phyloP scores from a whole-genome alignment of 2,113 vertebrate genomes.

The Junco hyemalis region DNA sequence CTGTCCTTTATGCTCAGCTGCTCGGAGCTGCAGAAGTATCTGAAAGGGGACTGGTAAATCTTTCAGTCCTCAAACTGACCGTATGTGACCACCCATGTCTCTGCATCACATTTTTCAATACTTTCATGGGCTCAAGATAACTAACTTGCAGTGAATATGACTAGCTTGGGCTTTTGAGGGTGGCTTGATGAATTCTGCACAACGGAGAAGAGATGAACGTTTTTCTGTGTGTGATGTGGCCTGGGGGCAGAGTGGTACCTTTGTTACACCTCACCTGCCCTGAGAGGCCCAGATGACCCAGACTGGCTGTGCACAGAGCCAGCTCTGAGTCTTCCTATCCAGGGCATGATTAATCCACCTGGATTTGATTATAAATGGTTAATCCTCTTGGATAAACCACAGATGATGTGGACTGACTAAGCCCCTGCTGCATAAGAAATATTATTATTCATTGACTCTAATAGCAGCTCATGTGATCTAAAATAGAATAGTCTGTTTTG shows the following conservation, averaged over 20 bases:
- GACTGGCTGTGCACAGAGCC: neutral
- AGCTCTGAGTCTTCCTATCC: neutral
- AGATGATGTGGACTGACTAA: slow-evolving; percentile 19
- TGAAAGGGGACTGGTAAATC: neutral
- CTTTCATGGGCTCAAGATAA: neutral
- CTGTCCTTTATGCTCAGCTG: neutral
- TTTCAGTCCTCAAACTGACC: neutral
- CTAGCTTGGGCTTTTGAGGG: neutral
- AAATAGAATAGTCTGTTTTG: slow-evolving; percentile 15
- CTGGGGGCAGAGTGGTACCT: neutral
- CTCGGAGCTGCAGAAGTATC: neutral
- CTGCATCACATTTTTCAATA: neutral
- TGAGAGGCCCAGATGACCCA: fast-evolving
- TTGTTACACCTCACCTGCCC: neutral
- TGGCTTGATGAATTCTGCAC: neutral
- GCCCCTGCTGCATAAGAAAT: neutral
- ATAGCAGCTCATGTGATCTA: neutral
- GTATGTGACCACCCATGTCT: neutral
- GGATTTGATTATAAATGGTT: slow-evolving; percentile 48
- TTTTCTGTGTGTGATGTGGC: neutral
- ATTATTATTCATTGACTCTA: slow-evolving; percentile 13
- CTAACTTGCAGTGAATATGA: neutral
- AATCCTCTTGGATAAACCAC: slow-evolving; percentile 38
- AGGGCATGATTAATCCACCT: slow-evolving; percentile 56
- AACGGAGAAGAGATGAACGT: neutral